Percentiles rank a stretch among this genome's conserved stretches.
These are phyloP conservation scores for Oreotrochilus melanogaster DNA, from an alignment of 2,113 vertebrate species.

Conservation along the genomic window DNA sequence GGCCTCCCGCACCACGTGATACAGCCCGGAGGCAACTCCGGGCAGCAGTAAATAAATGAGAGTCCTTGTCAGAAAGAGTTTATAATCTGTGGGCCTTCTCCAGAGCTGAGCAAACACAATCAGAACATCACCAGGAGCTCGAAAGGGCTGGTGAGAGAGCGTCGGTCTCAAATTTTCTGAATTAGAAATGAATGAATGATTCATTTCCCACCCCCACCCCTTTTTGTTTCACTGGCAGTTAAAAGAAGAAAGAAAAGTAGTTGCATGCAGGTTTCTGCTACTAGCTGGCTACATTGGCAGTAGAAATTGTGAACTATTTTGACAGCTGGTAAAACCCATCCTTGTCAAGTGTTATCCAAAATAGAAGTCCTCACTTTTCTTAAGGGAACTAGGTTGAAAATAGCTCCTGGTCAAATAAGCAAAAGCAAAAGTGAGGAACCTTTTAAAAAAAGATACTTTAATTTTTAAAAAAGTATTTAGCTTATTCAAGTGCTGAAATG, in stretches of 20 bases:
- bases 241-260: background rate
- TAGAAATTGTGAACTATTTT: background rate
- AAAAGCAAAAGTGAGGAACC: background rate
- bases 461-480: background rate
- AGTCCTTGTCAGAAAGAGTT: constrained; percentile 60
- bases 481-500: background rate
- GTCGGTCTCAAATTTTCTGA: background rate
- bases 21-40: constrained; percentile 48
- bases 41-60: constrained; percentile 55
- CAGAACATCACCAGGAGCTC: background rate
- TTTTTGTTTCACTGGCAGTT: background rate
- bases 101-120: background rate
- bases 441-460: background rate
- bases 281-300: background rate
- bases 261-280: background rate
- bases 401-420: background rate
- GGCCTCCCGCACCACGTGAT: constrained; percentile 1
- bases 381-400: background rate
- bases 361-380: background rate
- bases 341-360: background rate
- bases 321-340: background rate
- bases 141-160: background rate
- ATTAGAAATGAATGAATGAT: constrained; percentile 15
- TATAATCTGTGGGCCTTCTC: constrained; percentile 15
- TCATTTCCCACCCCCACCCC: background rate